Evolutionary conservation across 2,113 vertebrate species (phyloP).

Genomic region (Sturnus vulgaris): DNA sequence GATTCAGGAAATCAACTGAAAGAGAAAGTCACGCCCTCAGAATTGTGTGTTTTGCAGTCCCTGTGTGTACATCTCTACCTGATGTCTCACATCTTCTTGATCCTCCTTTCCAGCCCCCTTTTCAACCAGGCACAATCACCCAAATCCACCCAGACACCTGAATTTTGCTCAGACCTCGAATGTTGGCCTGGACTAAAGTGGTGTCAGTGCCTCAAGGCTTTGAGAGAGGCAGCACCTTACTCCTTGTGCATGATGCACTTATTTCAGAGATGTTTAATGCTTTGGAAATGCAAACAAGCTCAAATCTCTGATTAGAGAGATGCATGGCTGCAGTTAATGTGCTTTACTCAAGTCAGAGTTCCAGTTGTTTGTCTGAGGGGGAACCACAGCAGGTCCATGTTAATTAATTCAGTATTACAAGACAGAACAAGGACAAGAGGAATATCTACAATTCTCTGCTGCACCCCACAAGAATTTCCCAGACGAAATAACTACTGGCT

Average conservation of each 20-base stretch:
- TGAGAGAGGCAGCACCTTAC: not conserved
- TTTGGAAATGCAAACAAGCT: not conserved
- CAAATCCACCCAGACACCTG: not conserved
- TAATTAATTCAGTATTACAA: not conserved
- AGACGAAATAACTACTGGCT: not conserved
- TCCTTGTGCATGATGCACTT: not conserved
- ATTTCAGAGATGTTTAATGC: not conserved
- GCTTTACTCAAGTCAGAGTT: not conserved
- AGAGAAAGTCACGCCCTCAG: not conserved
- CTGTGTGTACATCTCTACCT: not conserved
- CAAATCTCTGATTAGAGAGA: not conserved
- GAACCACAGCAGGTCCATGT: not conserved
- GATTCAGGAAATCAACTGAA: not conserved
- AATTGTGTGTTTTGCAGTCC: not conserved
- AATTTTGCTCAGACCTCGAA: not conserved
- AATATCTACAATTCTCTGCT: not conserved
- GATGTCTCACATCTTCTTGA: rapidly evolving
- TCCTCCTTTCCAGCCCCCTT: not conserved
- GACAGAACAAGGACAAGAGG: not conserved
- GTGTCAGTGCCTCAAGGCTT: not conserved
- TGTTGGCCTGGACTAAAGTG: not conserved
- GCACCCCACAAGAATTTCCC: not conserved
- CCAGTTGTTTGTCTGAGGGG: not conserved
- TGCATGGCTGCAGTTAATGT: not conserved
- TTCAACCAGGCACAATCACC: not conserved